phyloP scores from a whole-genome alignment of 2,797 vertebrate species.

The Bufotes viridis region DNA sequence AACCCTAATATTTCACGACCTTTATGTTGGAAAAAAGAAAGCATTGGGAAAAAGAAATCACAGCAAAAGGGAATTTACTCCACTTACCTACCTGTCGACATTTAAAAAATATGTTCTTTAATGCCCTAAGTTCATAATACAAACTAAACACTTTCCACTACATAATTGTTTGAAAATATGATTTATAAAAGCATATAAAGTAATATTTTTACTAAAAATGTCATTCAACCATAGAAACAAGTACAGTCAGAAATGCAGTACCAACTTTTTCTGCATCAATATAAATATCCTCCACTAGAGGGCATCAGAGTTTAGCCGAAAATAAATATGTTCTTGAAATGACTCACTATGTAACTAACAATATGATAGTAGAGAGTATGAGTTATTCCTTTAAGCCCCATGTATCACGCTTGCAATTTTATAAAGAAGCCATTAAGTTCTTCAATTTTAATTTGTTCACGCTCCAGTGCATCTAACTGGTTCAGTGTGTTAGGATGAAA shows the following conservation, averaged over 20 bases:
- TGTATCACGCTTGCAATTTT: background rate
- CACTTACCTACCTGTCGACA: background rate
- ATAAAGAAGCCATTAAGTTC: background rate
- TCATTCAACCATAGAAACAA: background rate
- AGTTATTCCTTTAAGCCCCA: background rate
- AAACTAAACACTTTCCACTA: too few species aligned
- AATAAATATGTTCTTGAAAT: background rate
- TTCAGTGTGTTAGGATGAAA: background rate
- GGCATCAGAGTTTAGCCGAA: slow-evolving; percentile 20
- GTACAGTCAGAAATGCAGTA: background rate
- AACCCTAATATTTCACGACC: background rate
- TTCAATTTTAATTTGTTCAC: background rate
- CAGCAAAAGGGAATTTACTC: too few species aligned
- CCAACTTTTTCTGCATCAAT: background rate
- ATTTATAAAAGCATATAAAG: background rate
- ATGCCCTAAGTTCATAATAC: too few species aligned
- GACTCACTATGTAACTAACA: background rate
- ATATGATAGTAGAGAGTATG: background rate
- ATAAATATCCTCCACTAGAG: slow-evolving; percentile 42
- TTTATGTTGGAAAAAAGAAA: background rate
- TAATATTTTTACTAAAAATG: background rate
- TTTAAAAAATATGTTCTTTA: too few species aligned
- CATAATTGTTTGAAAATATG: background rate
- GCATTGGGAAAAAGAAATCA: too few species aligned
- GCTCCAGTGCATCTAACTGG: background rate